Percentiles rank a stretch among this genome's conserved stretches.
Conservation (phyloP, 2,113 vertebrate species). For the Tamias sibiricus region DNA sequence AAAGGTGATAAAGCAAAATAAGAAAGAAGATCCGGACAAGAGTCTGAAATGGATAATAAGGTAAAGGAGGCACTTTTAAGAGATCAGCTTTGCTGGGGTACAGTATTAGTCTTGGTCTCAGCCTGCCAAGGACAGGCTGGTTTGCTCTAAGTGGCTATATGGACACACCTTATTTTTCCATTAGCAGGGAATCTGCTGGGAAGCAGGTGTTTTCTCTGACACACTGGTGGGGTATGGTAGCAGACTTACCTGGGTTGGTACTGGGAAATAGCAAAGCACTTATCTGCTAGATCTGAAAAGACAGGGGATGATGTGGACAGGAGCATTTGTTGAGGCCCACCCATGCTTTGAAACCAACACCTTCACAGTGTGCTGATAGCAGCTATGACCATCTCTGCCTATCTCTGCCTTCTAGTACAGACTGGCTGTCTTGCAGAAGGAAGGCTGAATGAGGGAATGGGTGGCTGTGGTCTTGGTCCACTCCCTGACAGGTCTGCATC, state of each 20-base stretch:
- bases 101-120: not conserved
- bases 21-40: not conserved
- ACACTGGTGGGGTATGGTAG: not conserved
- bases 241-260: not conserved
- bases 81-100: not conserved
- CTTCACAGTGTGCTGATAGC: not conserved
- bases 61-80: not conserved
- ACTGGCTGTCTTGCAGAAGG: not conserved
- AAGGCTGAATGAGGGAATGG: not conserved
- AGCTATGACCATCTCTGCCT: not conserved
- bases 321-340: not conserved
- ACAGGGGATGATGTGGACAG: not conserved
- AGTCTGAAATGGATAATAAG: not conserved
- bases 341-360: not conserved
- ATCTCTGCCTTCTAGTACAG: not conserved
- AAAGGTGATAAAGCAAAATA: conserved; percentile 18
- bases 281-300: not conserved
- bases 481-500: not conserved
- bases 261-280: not conserved
- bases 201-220: not conserved
- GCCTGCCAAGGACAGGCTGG: not conserved
- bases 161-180: not conserved
- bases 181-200: not conserved
- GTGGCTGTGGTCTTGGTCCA: too few relatives aligned
- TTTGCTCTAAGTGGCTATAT: not conserved